Base-by-base conservation (phyloP, 2,797 vertebrate genomes). In the Sus cebifrons region DNA sequence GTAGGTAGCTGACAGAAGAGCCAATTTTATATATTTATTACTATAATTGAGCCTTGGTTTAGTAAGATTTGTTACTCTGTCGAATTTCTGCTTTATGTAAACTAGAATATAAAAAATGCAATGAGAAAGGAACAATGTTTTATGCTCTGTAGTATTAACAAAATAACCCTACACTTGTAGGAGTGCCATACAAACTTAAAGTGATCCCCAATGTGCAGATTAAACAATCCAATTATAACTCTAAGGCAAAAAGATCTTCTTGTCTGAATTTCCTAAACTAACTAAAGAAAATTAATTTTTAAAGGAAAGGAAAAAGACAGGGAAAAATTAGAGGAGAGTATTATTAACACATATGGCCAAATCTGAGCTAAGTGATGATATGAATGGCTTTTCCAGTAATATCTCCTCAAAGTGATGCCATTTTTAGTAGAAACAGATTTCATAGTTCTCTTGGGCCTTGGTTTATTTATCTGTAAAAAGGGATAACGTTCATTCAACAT, bases 41-140 rank as follows among this genome's bases (percentile, higher is more conserved):
- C 13, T 92, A 12, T 64, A 85, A 85, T 3, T 84, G 15, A 67
- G 29, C 56, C 44, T 90, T 18, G 40, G n/a, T 94, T 93, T 64
- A 88, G 21, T 40, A 85, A 95, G 81, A 70, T 56, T 64, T 49
- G 8, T 91, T 90, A 79, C 9, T 77, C 56, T 93, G 44, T 75
- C 67, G 79, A 49, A 93, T 79, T 93, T 81, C n/a, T 93, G 75
- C 54, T n/a, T 78, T 56, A 89, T 29, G 17, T 25, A 89, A 58
- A 44, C 3, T 73, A 13, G 32, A 86, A 64, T 71, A 96, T 44
- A n/a, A 81, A 86, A 95, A 97, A 83, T 62, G 13, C 15, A 82
- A 74, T 21, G 20, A 25, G 58, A 95, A 91, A 88, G 21, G 40
- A 58, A 96, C 29, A 86, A 82, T 77, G 74, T 54, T 94, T 93